Base-by-base conservation (phyloP, 2,888 invertebrate genomes). In the Mythimna vitellina region DNA sequence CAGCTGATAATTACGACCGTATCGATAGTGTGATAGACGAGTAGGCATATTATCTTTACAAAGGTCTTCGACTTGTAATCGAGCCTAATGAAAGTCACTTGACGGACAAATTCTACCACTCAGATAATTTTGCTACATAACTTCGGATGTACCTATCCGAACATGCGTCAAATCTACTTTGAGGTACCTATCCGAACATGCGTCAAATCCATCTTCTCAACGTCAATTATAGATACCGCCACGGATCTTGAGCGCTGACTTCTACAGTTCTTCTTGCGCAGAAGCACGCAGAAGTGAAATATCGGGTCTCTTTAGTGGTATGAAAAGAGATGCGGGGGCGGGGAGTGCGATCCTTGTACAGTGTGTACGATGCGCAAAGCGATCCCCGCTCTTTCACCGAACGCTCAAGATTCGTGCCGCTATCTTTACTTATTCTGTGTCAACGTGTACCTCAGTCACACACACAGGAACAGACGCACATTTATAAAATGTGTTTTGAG, bases 51-150 rank as follows among this genome's bases (percentile, higher is more conserved):
- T 81, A 78, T 84, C 73, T 68, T 65, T 68, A 35, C 65, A 73
- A 63, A 81, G 83, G 83, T 84, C 85, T 78, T 83, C 76, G 80
- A 84, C 85, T 66, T 71, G 70, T 53, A 49, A 73, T 73, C 75
- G 72, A 49, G 71, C 64, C 20, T 70, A 76, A 76, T 68, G 67
- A 79, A 79, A 82, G 80, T 78, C 73, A 82, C 71, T 80, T 80
- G 85, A 71, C 76, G 81, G 81, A 73, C 85, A 80, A 75, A 78
- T 73, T 61, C 64, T 65, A 62, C 70, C 22, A 58, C 25, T 56
- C 49, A 29, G 73, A 80, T 84, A 79, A 77, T 69, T 57, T 71
- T 71, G 35, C 63, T 65, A 65, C 66, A 70, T 73, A 72, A 17
- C 56, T 75, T 65, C 54, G 51, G 53, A 65, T 72, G 46, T n/a